These are phyloP conservation scores for Cettia cetti DNA, from an alignment of 2,113 vertebrate species.

Conservation along the genomic window DNA sequence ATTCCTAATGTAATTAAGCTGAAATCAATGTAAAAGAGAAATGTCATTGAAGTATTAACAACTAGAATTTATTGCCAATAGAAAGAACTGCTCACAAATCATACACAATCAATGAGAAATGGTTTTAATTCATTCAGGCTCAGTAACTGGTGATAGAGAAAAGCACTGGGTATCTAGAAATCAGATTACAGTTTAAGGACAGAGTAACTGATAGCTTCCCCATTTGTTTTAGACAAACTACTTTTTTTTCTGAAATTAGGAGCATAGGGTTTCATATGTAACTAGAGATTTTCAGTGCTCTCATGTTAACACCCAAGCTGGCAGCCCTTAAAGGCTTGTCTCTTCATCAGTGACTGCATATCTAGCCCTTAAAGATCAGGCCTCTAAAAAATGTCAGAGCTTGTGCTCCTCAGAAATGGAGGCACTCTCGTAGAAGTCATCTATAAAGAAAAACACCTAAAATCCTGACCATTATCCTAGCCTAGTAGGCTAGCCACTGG, in stretches of 20 bases:
- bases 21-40: conserved; percentile 42
- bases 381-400: not conserved
- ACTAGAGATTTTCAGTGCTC: not conserved
- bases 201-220: not conserved
- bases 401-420: not conserved
- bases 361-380: not conserved
- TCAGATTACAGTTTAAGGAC: not conserved
- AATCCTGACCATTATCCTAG: not conserved
- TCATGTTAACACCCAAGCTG: not conserved
- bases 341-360: not conserved
- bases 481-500: not conserved
- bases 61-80: not conserved
- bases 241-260: not conserved
- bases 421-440: not conserved
- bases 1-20: conserved; percentile 1
- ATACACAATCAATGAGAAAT: not conserved
- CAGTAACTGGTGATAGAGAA: not conserved
- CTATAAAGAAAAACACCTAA: not conserved
- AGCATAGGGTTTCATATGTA: not conserved
- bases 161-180: not conserved
- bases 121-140: not conserved
- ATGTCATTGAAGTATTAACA: not conserved
- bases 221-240: not conserved
- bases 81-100: not conserved
- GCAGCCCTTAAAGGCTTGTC: not conserved